phyloP scores from a whole-genome alignment of 1,140 invertebrate genomes.

The Babylonia areolata region DNA sequence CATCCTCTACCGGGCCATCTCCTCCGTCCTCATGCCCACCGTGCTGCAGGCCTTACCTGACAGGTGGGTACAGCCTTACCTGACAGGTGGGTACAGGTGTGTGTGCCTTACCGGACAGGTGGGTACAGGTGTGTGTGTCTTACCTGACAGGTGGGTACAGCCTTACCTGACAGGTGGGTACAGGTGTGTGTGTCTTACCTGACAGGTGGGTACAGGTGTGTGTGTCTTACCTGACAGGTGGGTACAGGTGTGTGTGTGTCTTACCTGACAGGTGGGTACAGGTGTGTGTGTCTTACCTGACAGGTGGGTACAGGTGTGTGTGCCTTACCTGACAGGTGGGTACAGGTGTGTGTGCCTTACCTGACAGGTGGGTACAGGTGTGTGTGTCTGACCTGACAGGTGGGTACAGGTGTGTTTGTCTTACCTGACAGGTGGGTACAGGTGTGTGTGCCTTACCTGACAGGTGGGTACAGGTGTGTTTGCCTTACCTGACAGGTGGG shows the following conservation, averaged over 20 bases:
- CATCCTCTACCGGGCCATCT: conserved; percentile 79
- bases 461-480: neutral
- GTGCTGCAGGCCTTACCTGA: conserved; percentile 76
- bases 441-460: neutral
- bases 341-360: neutral
- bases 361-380: no score
- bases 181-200: no score
- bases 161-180: no score
- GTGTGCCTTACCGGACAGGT: no score
- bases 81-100: no score
- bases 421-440: neutral
- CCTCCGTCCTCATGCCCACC: conserved; percentile 78
- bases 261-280: no score
- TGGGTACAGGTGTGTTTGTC: neutral
- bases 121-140: no score
- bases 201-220: no score
- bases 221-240: no score
- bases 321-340: no score
- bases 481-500: neutral
- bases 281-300: neutral
- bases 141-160: no score
- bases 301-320: neutral
- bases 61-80: conserved; percentile 53
- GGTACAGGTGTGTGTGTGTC: neutral
- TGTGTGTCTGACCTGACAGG: no score